Evolutionary conservation across 2,888 invertebrate genomes (phyloP).

Genomic region (Meghimatium bilineatum): DNA sequence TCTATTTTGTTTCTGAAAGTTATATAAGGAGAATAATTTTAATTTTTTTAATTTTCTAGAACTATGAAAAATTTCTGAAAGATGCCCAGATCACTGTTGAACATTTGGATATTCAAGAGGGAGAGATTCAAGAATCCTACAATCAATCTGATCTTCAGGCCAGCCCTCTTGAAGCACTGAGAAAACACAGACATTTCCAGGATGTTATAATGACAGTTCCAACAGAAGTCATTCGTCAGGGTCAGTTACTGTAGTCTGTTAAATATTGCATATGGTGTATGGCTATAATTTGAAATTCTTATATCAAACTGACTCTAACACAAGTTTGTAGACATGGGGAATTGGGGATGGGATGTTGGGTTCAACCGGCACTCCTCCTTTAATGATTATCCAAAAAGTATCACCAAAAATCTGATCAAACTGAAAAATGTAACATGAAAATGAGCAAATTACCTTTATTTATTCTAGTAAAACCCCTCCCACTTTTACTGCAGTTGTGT

Average conservation of each 20-base stretch:
- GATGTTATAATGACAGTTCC: slow-evolving; percentile 67
- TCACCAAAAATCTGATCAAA: too few relatives aligned
- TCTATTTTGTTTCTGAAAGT: background rate
- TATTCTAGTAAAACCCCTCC: too few relatives aligned
- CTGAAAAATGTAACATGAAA: too few relatives aligned
- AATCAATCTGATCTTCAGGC: slow-evolving; percentile 78
- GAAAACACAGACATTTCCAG: slow-evolving; percentile 68
- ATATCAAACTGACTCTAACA: background rate
- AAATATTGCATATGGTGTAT: background rate
- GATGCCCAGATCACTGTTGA: slow-evolving; percentile 81
- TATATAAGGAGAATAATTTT: background rate
- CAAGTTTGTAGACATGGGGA: background rate
- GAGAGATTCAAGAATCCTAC: slow-evolving; percentile 77
- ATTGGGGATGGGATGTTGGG: too few relatives aligned
- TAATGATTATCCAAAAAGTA: too few relatives aligned
- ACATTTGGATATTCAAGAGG: slow-evolving; percentile 83
- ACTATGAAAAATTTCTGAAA: slow-evolving; percentile 83
- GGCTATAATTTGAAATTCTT: background rate
- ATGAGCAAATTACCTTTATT: too few relatives aligned
- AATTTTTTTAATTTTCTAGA: slow-evolving; percentile 77
- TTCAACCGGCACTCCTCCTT: too few relatives aligned
- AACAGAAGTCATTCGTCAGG: slow-evolving; percentile 67
- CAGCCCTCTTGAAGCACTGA: slow-evolving; percentile 71
- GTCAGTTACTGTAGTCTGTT: slow-evolving; percentile 52
- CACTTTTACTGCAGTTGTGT: too few relatives aligned